Percentiles rank a stretch among this genome's conserved stretches.
Evolutionary conservation across 2,888 invertebrate species (phyloP).

Genomic region (Drosophila borborema): DNA sequence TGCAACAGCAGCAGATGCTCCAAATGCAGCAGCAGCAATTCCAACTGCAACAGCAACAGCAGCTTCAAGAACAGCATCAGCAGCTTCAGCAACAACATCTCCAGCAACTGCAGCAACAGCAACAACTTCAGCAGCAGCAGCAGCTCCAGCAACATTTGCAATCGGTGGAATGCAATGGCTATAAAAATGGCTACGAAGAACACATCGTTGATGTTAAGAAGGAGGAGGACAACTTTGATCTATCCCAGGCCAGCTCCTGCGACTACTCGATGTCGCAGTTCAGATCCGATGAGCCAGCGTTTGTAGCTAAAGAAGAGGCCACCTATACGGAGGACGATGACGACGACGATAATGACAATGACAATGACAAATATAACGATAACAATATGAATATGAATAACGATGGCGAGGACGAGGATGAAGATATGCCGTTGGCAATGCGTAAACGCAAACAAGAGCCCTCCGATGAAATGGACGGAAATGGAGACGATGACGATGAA

Average conservation of each 20-base stretch:
- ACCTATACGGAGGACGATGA: conserved; percentile 84
- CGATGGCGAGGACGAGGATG: conserved; percentile 85
- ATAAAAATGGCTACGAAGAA: conserved; percentile 76
- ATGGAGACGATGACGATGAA: conserved; percentile 86
- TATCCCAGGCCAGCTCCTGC: conserved; percentile 89
- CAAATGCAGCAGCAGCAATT: conserved; percentile 62
- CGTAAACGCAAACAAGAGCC: conserved; percentile 68
- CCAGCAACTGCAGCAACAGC: conserved; percentile 7
- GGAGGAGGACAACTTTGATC: conserved; percentile 82
- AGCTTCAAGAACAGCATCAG: conserved; percentile 20
- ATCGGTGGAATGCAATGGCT: conserved; percentile 48
- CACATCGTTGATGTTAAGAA: conserved; percentile 83
- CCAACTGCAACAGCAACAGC: conserved; percentile 28
- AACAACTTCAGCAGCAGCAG: conserved; percentile 1
- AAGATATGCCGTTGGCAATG: conserved; percentile 91
- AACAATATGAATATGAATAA: conserved; percentile 1
- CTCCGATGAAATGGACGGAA: conserved; percentile 83
- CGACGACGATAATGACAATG: conserved; percentile 63
- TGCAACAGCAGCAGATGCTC: conserved; percentile 56
- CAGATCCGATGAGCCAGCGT: conserved; percentile 86
- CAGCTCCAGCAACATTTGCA: conserved; percentile 15
- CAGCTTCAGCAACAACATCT: conserved; percentile 19
- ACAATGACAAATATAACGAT: conserved; percentile 34
- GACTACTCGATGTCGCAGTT: conserved; percentile 90
- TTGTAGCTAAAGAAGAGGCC: conserved; percentile 81